Evolutionary conservation across 35 echinoderm and acorn worm genomes (phyloP).

Genomic region (Apostichopus californicus): DNA sequence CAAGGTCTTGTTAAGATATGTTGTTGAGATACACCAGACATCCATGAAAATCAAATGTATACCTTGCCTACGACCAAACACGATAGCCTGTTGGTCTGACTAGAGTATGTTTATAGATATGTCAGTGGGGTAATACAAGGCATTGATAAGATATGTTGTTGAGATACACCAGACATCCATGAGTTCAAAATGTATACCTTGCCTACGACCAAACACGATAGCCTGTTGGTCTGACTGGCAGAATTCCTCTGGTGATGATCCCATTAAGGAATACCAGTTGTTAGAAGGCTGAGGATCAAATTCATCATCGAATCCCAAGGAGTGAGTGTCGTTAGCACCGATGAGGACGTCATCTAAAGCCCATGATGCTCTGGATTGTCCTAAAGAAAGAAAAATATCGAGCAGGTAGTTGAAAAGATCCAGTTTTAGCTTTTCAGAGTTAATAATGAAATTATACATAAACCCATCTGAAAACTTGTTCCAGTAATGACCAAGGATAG

Average conservation of each 20-base stretch:
- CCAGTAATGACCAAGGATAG: background rate
- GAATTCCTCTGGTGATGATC: constrained; percentile 49
- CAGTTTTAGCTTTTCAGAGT: background rate
- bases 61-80: constrained; percentile 75
- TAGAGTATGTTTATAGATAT: background rate
- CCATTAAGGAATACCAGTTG: constrained; percentile 88
- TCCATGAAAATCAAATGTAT: background rate
- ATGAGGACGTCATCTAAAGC: constrained; percentile 93
- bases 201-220: constrained; percentile 65
- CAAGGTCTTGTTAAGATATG: too few relatives aligned
- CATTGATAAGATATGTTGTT: too few relatives aligned
- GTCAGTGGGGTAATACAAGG: too few relatives aligned
- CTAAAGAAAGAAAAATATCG: constrained; percentile 19
- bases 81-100: constrained; percentile 59
- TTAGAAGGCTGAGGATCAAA: constrained; percentile 63
- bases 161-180: too few relatives aligned
- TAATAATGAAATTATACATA: too few relatives aligned
- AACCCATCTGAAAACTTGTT: too few relatives aligned
- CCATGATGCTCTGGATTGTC: constrained; percentile 73
- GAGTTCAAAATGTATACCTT: constrained; percentile 28
- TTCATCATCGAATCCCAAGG: constrained; percentile 70
- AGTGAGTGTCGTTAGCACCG: constrained; percentile 91
- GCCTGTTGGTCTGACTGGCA: constrained; percentile 68
- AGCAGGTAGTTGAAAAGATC: background rate
- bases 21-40: too few relatives aligned